phyloP scores from a whole-genome alignment of 2,113 vertebrate genomes.

The Tyrannus savana region DNA sequence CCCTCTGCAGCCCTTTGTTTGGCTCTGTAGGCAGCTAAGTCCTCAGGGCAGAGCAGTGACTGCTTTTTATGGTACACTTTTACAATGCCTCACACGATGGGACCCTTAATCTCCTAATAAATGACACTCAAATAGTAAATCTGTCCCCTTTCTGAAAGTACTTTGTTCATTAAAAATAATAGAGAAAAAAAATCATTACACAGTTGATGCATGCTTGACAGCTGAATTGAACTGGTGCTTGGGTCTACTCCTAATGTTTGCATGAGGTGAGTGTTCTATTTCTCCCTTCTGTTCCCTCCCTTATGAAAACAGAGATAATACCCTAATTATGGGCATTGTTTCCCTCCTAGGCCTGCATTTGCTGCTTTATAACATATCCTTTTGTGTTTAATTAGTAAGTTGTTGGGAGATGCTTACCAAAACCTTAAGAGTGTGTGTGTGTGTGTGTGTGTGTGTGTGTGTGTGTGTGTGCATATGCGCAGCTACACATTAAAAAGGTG shows the following conservation, averaged over 20 bases:
- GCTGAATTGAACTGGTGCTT: not conserved
- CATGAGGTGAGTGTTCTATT: not conserved
- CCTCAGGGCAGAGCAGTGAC: not conserved
- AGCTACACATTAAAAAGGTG: not conserved
- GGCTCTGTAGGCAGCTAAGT: not conserved
- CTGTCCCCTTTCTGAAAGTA: not conserved
- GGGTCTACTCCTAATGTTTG: not conserved
- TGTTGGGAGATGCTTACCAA: not conserved
- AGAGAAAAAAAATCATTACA: not conserved
- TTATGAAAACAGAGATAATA: not conserved
- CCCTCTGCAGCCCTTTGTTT: not conserved
- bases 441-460: too few relatives aligned
- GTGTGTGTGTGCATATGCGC: too few relatives aligned
- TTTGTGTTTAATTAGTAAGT: not conserved
- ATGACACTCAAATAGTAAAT: not conserved
- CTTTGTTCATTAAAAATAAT: not conserved
- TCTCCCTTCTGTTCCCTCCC: not conserved
- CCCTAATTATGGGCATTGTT: not conserved
- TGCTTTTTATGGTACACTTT: not conserved
- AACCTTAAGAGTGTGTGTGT: not conserved
- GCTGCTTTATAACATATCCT: not conserved
- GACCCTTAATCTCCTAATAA: not conserved
- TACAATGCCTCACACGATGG: not conserved
- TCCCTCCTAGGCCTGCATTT: not conserved
- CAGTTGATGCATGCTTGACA: rapidly evolving